These are phyloP conservation scores for Acleris literana DNA, from an alignment of 2,888 invertebrate species.

Conservation along the genomic window DNA sequence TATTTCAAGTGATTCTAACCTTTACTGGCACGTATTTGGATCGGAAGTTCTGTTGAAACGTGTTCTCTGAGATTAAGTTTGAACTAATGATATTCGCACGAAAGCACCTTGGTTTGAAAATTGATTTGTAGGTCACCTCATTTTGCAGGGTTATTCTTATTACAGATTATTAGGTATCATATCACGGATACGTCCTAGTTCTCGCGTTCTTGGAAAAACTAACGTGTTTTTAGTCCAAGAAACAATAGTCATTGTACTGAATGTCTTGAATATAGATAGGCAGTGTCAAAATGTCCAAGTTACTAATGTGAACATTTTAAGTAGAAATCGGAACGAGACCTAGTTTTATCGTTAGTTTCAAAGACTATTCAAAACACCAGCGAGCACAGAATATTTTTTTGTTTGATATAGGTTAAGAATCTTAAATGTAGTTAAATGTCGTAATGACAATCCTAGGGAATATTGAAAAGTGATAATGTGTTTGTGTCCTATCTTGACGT, in stretches of 20 bases:
- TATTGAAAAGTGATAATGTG: too few relatives aligned
- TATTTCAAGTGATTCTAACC: slow-evolving; percentile 33
- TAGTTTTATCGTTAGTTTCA: slow-evolving; percentile 3
- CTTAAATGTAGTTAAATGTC: too few relatives aligned
- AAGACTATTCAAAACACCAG: slow-evolving; percentile 5
- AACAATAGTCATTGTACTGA: slow-evolving; percentile 21
- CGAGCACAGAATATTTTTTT: too few relatives aligned
- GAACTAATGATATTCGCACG: slow-evolving; percentile 30
- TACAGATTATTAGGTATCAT: slow-evolving; percentile 49
- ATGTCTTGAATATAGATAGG: slow-evolving; percentile 20
- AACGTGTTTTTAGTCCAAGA: slow-evolving; percentile 18
- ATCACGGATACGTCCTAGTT: slow-evolving; percentile 37
- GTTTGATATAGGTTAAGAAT: too few relatives aligned
- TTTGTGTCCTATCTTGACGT: too few relatives aligned
- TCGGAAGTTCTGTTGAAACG: slow-evolving; percentile 7
- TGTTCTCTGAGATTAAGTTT: slow-evolving; percentile 31
- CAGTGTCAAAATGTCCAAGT: slow-evolving; percentile 27
- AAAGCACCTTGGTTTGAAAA: slow-evolving; percentile 43
- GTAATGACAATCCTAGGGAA: too few relatives aligned
- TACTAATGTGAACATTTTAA: slow-evolving; percentile 15
- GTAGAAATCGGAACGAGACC: slow-evolving; percentile 3
- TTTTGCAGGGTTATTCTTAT: slow-evolving; percentile 53
- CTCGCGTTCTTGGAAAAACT: slow-evolving; percentile 27
- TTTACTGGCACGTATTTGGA: slow-evolving; percentile 23
- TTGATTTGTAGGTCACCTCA: slow-evolving; percentile 61